Evolutionary conservation across 2,888 invertebrate genomes (phyloP).

Genomic region (Caenorhabditis sinica): DNA sequence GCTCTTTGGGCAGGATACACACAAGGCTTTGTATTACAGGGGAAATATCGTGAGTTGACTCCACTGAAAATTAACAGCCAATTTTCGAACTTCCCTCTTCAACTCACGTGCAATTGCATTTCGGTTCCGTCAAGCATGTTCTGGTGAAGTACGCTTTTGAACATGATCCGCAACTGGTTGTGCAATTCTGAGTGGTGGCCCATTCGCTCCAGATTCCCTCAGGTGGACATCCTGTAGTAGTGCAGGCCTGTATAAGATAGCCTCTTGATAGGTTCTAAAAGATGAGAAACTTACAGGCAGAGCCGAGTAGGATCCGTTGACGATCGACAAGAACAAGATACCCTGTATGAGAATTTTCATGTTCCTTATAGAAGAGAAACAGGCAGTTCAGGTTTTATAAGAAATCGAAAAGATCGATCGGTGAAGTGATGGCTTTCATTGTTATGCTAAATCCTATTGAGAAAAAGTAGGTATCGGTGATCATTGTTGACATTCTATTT

Average conservation of each 20-base stretch:
- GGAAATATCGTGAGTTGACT: slow-evolving; percentile 1
- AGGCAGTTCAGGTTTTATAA: not conserved
- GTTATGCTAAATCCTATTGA: slow-evolving; percentile 2
- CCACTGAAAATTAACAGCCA: slow-evolving; percentile 9
- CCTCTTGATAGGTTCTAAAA: not conserved
- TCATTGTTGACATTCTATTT: not conserved
- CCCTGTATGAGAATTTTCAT: not conserved
- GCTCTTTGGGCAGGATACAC: slow-evolving; percentile 43
- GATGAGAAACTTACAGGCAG: not conserved
- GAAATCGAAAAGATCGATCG: not conserved
- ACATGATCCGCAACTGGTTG: slow-evolving; percentile 24
- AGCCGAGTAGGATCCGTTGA: not conserved
- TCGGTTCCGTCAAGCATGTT: not conserved
- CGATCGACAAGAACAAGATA: not conserved
- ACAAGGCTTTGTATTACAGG: slow-evolving; percentile 29
- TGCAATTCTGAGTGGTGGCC: not conserved
- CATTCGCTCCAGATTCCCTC: slow-evolving; percentile 47
- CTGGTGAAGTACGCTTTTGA: slow-evolving; percentile 5
- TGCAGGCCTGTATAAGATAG: not conserved
- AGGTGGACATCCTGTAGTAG: not conserved
- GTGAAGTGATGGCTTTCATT: not conserved
- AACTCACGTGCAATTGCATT: slow-evolving; percentile 27
- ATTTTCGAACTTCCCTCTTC: not conserved
- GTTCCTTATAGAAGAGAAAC: not conserved
- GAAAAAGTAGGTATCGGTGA: not conserved